These are phyloP conservation scores for Probaryconus sp. DNA, from an alignment of 1,140 invertebrate species.

Conservation along the genomic window DNA sequence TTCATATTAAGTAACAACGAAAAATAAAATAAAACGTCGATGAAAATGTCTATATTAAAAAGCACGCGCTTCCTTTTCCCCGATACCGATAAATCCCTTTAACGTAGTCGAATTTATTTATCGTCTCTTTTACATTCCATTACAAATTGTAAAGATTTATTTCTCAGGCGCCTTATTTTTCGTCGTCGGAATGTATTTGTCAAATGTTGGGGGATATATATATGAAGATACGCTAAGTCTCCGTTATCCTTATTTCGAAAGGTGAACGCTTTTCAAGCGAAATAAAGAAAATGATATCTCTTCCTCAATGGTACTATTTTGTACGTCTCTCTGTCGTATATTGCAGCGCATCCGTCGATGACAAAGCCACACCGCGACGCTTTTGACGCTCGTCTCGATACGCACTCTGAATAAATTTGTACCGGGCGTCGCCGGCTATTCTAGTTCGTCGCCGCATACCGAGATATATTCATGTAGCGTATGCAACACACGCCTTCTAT, in stretches of 20 bases:
- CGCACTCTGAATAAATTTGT: conserved; percentile 58
- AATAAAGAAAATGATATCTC: conserved; percentile 38
- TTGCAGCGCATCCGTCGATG: conserved; percentile 39
- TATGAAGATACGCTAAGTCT: conserved; percentile 23
- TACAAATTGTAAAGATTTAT: conserved; percentile 18
- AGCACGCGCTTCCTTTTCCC: too few relatives aligned
- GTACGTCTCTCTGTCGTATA: conserved; percentile 32
- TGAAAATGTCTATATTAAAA: too few relatives aligned
- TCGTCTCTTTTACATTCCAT: conserved; percentile 7
- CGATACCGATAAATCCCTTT: too few relatives aligned
- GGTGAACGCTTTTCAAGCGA: conserved; percentile 6
- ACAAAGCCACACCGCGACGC: conserved; percentile 48
- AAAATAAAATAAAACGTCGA: too few relatives aligned
- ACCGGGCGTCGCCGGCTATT: conserved; percentile 48
- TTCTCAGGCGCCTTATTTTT: conserved; percentile 12
- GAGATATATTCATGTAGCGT: conserved; percentile 47
- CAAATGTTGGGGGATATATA: conserved; percentile 8
- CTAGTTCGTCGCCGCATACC: conserved; percentile 26
- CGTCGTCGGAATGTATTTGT: conserved; percentile 29
- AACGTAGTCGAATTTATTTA: conserved; percentile 9
- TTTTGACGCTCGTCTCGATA: conserved; percentile 54
- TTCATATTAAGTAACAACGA: too few relatives aligned
- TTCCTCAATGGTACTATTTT: conserved; percentile 39
- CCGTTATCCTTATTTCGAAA: conserved; percentile 22
- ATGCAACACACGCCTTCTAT: conserved; percentile 50